Conservation (phyloP, 2,888 invertebrate species). For the Metallyticus violacea region DNA sequence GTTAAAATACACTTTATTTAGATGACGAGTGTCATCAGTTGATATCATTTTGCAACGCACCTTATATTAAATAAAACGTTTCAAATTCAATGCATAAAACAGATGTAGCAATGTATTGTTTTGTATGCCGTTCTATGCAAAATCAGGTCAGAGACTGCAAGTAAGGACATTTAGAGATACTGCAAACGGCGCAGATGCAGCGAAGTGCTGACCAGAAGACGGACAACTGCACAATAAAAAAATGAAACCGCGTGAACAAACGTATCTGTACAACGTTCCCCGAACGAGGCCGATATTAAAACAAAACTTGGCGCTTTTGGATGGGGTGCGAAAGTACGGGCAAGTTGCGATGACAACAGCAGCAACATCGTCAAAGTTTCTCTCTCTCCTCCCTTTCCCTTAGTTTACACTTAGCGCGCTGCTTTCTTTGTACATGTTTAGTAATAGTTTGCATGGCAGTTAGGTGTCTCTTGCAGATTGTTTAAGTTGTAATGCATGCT, state of each 20-base stretch:
- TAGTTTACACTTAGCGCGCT: conserved; percentile 3
- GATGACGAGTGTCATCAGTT: too few species aligned
- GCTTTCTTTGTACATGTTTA: conserved; percentile 5
- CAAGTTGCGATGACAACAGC: background rate
- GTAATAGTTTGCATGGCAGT: conserved; percentile 9
- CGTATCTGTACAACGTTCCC: background rate
- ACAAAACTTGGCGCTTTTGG: background rate
- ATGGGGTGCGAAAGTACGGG: background rate
- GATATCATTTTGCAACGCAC: too few species aligned
- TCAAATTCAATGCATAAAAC: too few species aligned
- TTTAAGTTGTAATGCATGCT: conserved; percentile 28
- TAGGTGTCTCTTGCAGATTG: conserved; percentile 46
- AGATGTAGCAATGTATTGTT: too few species aligned
- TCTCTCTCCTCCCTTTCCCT: background rate
- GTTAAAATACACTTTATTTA: too few species aligned
- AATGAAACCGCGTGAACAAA: background rate
- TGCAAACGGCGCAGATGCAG: background rate
- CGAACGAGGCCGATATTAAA: background rate
- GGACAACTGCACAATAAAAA: background rate
- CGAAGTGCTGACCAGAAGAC: background rate
- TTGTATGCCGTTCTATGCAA: too few species aligned
- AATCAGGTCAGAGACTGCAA: too few species aligned
- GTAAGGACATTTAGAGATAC: too few species aligned
- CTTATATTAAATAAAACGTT: too few species aligned
- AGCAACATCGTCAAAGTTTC: conserved; percentile 5